These are phyloP conservation scores for Aelia acuminata DNA, from an alignment of 2,888 invertebrate genomes.

Conservation along the genomic window DNA sequence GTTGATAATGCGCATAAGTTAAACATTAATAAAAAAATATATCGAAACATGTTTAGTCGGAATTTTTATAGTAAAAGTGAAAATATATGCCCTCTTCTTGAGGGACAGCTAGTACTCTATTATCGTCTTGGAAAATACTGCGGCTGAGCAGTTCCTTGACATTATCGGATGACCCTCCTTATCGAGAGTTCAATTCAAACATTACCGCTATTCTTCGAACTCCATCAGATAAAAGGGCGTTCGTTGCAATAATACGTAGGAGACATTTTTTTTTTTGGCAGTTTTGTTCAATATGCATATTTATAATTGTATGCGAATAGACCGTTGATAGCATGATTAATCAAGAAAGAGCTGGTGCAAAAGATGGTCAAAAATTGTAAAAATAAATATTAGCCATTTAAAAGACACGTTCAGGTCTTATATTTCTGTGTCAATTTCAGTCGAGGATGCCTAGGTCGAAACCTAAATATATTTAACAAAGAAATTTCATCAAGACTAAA, in stretches of 20 bases:
- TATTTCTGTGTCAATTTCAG: no score
- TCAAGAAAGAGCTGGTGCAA: no score
- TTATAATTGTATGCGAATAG: no score
- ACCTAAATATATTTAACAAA: no score
- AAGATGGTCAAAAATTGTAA: no score
- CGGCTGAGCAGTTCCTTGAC: background rate
- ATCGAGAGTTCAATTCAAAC: constrained; percentile 1
- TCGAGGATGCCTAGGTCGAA: no score
- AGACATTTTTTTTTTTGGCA: background rate
- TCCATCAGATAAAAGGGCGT: background rate
- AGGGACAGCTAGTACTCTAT: background rate
- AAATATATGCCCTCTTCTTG: background rate
- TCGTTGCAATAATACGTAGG: background rate
- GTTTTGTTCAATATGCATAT: no score
- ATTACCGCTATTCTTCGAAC: background rate
- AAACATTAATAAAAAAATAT: background rate
- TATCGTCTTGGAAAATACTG: background rate
- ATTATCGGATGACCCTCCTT: constrained; percentile 14
- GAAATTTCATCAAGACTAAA: no score
- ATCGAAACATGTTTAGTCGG: background rate
- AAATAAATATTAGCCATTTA: no score
- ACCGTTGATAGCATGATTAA: no score
- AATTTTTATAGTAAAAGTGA: background rate
- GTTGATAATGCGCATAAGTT: background rate
- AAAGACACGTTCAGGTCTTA: no score